Evolutionary conservation across 2,888 invertebrate genomes (phyloP).

Genomic region (Harpalus rubripes): DNA sequence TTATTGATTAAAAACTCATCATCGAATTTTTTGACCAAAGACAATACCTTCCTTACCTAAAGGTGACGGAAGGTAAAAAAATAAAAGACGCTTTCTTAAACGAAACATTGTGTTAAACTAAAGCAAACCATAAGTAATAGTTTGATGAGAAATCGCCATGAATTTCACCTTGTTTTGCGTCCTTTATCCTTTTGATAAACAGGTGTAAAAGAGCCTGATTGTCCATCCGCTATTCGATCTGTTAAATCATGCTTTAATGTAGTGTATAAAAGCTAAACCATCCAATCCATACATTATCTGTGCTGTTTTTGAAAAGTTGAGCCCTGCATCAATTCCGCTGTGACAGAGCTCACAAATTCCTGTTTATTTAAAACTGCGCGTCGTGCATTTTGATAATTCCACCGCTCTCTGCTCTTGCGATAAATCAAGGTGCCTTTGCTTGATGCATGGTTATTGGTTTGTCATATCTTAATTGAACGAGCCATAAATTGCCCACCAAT

Average conservation of each 20-base stretch:
- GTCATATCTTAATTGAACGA: conserved; percentile 67
- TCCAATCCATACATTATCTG: neutral
- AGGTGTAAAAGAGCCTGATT: neutral
- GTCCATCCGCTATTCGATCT: neutral
- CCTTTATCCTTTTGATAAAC: neutral
- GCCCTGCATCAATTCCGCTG: neutral
- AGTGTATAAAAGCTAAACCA: conserved; percentile 6
- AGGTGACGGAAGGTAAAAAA: too few species aligned
- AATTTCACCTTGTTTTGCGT: too few species aligned
- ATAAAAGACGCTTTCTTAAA: too few species aligned
- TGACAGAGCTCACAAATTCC: conserved; percentile 5
- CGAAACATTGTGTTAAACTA: too few species aligned
- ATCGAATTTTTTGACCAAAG: too few species aligned
- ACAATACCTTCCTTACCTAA: too few species aligned
- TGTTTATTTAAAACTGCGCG: conserved; percentile 50
- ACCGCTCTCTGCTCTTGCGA: neutral
- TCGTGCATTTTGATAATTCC: conserved; percentile 62
- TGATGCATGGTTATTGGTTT: conserved; percentile 65
- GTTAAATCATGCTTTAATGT: conserved; percentile 2
- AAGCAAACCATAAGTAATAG: too few species aligned
- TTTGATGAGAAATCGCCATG: too few species aligned
- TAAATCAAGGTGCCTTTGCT: conserved; percentile 61
- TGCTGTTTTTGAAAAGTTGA: neutral
- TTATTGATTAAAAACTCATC: too few species aligned
- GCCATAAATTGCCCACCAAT: conserved; percentile 58